phyloP scores from a whole-genome alignment of 2,113 vertebrate genomes.

The Coreoperca whiteheadi region DNA sequence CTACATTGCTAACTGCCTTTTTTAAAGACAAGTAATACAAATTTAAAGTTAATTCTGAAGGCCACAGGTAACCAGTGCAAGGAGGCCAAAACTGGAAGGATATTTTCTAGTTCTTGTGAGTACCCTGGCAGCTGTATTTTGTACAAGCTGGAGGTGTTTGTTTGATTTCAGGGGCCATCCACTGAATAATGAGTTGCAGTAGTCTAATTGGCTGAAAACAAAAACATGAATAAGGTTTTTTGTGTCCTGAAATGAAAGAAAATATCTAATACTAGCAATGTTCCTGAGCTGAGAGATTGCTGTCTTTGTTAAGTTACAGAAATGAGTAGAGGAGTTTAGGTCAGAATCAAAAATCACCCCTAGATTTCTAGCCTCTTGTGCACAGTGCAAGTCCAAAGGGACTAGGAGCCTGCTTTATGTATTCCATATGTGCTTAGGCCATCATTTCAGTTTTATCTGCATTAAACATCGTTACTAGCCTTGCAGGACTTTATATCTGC shows the following conservation, averaged over 20 bases:
- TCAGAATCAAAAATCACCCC: not conserved
- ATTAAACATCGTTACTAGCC: not conserved
- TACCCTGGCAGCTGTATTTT: not conserved
- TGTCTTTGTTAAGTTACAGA: not conserved
- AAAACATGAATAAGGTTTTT: not conserved
- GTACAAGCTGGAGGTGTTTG: not conserved
- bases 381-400: not conserved
- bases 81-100: too few species aligned
- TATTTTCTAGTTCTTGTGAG: too few species aligned
- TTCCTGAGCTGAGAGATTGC: too few species aligned
- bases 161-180: not conserved
- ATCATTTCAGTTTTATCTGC: not conserved
- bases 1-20: too few species aligned
- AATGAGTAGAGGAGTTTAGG: too few species aligned
- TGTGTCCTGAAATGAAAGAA: not conserved
- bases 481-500: not conserved
- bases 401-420: not conserved
- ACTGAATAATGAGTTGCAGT: too few species aligned
- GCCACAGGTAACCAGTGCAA: too few species aligned
- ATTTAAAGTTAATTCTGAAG: too few species aligned
- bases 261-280: too few species aligned
- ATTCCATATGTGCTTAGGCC: not conserved
- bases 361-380: not conserved
- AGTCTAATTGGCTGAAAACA: not conserved
- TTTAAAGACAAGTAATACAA: too few species aligned